Conservation (phyloP, 2,888 invertebrate genomes). For the Psylliodes chrysocephalus region DNA sequence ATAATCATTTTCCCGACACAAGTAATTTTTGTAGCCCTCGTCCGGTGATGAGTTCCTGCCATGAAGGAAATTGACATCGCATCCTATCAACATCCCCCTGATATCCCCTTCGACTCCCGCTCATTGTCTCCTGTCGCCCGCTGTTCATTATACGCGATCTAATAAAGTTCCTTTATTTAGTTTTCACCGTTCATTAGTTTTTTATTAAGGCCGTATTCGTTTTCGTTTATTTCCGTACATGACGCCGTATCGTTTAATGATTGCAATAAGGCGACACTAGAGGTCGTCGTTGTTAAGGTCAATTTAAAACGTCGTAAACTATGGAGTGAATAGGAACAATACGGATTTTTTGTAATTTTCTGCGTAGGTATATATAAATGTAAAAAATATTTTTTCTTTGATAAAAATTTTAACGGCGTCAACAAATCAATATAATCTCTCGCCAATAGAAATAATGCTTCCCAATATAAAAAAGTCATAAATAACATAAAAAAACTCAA, state of each 20-base stretch:
- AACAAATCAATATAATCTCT: no score
- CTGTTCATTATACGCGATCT: slow-evolving; percentile 18
- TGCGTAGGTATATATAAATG: no score
- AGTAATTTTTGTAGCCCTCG: slow-evolving; percentile 3
- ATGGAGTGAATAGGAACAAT: neutral
- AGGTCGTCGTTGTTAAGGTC: neutral
- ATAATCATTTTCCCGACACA: neutral
- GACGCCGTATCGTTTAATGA: slow-evolving; percentile 4
- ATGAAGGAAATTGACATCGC: slow-evolving; percentile 22
- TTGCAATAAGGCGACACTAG: neutral
- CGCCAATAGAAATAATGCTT: no score
- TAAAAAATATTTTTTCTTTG: no score
- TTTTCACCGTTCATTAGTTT: slow-evolving; percentile 27
- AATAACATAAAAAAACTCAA: no score
- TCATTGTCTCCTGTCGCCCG: slow-evolving; percentile 7
- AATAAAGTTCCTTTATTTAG: slow-evolving; percentile 29
- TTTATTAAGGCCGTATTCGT: slow-evolving; percentile 3
- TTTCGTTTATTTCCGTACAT: slow-evolving; percentile 1
- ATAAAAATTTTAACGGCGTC: no score
- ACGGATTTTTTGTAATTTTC: no score
- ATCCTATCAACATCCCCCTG: neutral
- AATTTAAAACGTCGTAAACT: neutral
- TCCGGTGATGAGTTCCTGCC: slow-evolving; percentile 16
- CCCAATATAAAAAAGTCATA: no score
- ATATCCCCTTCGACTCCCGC: neutral